phyloP scores from a whole-genome alignment of 2,888 invertebrate genomes.

The Seira ritae region DNA sequence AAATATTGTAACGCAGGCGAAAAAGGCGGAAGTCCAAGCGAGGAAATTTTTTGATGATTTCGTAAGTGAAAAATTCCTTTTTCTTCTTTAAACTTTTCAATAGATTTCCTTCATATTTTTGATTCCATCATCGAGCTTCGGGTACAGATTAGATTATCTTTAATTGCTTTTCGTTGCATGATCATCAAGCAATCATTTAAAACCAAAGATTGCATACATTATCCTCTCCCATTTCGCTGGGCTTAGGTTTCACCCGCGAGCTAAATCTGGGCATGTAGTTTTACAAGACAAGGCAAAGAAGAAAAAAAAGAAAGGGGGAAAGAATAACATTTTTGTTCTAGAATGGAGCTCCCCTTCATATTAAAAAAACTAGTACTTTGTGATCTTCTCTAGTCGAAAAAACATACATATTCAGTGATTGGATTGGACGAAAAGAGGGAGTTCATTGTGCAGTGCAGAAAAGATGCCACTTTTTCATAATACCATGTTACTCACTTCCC shows the following conservation, averaged over 20 bases:
- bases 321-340: conserved; percentile 20
- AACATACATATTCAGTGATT: conserved; percentile 5
- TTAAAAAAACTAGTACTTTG: conserved; percentile 47
- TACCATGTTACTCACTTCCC: not conserved
- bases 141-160: conserved; percentile 26
- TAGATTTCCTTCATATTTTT: conserved; percentile 19
- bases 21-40: conserved; percentile 71
- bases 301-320: conserved; percentile 31
- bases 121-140: too few relatives aligned
- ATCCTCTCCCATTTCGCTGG: not conserved
- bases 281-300: conserved; percentile 41
- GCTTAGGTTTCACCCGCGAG: conserved; percentile 52
- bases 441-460: conserved; percentile 64
- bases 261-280: conserved; percentile 52
- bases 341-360: conserved; percentile 33
- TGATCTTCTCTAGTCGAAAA: conserved; percentile 14
- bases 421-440: conserved; percentile 35
- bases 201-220: conserved; percentile 37
- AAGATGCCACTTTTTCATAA: conserved; percentile 45
- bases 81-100: too few relatives aligned
- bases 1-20: conserved; percentile 72
- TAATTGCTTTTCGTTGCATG: conserved; percentile 63
- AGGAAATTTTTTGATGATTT: conserved; percentile 69
- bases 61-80: conserved; percentile 68
- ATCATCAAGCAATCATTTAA: conserved; percentile 42